Conservation (phyloP, 2,113 vertebrate species). For the Deroptyus accipitrinus region DNA sequence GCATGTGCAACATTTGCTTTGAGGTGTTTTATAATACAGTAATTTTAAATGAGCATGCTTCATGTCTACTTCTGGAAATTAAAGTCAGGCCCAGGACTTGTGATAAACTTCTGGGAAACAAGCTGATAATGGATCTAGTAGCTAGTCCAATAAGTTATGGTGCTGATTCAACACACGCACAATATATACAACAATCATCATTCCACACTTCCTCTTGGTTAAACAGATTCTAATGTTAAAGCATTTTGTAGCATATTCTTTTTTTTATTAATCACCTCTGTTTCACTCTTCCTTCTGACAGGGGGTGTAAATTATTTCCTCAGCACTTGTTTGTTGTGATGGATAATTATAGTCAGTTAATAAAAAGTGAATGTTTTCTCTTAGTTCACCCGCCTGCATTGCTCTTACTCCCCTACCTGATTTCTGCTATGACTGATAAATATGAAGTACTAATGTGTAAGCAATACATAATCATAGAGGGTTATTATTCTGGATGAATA, state of each 20-base stretch:
- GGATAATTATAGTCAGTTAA: not conserved
- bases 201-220: not conserved
- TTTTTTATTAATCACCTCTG: not conserved
- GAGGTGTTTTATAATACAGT: fast-evolving
- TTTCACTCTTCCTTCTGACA: not conserved
- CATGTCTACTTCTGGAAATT: not conserved
- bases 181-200: fast-evolving
- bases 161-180: not conserved
- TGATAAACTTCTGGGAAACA: not conserved
- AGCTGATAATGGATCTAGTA: not conserved
- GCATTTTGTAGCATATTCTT: not conserved
- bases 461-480: not conserved
- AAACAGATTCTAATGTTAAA: not conserved
- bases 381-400: not conserved
- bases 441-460: not conserved
- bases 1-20: not conserved
- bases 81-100: not conserved
- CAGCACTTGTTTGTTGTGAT: not conserved
- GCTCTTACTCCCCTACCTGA: not conserved
- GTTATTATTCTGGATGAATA: constrained; percentile 16
- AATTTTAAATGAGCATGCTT: not conserved
- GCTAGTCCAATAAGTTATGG: not conserved
- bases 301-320: not conserved
- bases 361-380: not conserved
- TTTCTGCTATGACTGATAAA: not conserved